Conservation (phyloP, 1,140 invertebrate genomes). For the Pantala flavescens region DNA sequence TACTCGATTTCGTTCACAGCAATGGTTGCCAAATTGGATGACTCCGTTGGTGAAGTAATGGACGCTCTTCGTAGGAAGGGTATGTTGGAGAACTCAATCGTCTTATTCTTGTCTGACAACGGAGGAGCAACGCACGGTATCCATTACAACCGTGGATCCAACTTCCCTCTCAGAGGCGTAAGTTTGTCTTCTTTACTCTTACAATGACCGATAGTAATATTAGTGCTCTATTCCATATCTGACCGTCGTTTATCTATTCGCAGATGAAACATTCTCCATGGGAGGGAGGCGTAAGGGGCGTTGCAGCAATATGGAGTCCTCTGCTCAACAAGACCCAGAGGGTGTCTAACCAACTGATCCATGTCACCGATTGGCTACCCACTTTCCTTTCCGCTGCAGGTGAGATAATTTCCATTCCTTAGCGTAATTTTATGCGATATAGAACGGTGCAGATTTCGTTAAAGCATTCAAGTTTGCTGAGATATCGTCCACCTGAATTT, state of each 20-base stretch:
- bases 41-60: conserved; percentile 69
- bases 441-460: not conserved
- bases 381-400: conserved; percentile 58
- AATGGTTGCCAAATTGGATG: conserved; percentile 78
- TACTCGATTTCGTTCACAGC: conserved; percentile 40
- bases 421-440: no score
- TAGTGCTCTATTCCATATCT: conserved; percentile 1
- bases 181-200: conserved; percentile 21
- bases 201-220: not conserved
- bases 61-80: conserved; percentile 49
- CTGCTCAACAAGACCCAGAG: conserved; percentile 44
- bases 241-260: conserved; percentile 19
- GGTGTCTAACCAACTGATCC: conserved; percentile 63
- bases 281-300: conserved; percentile 72
- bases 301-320: conserved; percentile 70
- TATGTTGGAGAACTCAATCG: conserved; percentile 62
- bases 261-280: conserved; percentile 70
- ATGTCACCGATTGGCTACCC: conserved; percentile 79
- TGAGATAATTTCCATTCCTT: conserved; percentile 24
- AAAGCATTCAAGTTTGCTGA: not conserved
- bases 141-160: conserved; percentile 68
- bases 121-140: conserved; percentile 62
- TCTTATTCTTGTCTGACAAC: conserved; percentile 69
- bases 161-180: conserved; percentile 77
- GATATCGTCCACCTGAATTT: not conserved